Conservation (phyloP, 2,113 vertebrate species). For the Grammomys dolichurus region DNA sequence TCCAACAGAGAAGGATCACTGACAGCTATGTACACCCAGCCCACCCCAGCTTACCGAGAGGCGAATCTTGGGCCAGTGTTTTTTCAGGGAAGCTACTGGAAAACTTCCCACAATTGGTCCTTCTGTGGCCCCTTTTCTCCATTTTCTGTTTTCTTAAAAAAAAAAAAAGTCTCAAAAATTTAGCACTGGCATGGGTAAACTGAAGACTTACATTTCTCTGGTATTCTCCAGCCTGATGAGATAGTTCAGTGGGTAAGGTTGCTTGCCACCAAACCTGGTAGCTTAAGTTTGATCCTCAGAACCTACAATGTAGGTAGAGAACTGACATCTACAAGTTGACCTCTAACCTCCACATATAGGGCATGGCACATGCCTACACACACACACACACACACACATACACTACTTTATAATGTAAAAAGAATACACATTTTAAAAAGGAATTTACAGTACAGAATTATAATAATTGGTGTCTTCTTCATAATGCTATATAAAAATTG, state of each 20-base stretch:
- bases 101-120: slow-evolving; percentile 26
- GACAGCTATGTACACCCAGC: fast-evolving
- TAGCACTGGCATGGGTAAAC: neutral
- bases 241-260: neutral
- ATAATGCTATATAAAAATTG: neutral
- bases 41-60: slow-evolving; percentile 71
- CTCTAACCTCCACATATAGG: neutral
- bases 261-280: neutral
- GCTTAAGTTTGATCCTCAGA: neutral
- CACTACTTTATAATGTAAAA: neutral
- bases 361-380: neutral
- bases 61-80: slow-evolving; percentile 61
- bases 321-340: neutral
- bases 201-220: neutral
- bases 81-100: slow-evolving; percentile 70
- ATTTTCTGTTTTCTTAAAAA: slow-evolving; percentile 79
- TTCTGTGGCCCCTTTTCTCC: slow-evolving; percentile 65
- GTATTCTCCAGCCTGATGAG: neutral
- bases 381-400: neutral
- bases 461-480: slow-evolving; percentile 45
- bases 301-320: neutral
- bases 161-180: neutral
- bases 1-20: neutral
- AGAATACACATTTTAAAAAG: neutral
- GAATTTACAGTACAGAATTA: slow-evolving; percentile 10